Percentiles rank a stretch among this genome's conserved stretches.
Evolutionary conservation across 2,888 invertebrate species (phyloP).

Genomic region (Epinotia brunnichana): DNA sequence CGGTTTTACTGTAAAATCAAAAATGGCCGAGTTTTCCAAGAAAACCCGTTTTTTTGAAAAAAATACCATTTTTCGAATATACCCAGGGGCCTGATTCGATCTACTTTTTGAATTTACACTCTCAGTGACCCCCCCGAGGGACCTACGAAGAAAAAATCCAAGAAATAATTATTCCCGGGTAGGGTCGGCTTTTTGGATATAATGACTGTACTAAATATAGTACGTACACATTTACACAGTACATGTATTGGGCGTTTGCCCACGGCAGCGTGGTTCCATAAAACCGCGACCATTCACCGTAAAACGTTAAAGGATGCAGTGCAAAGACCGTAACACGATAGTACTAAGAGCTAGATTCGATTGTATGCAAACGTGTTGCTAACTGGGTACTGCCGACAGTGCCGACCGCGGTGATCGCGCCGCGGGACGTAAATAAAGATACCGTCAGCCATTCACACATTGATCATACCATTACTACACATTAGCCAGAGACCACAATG

Average conservation of each 20-base stretch:
- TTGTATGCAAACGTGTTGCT: constrained; percentile 7
- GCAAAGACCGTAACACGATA: neutral
- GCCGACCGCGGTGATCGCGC: constrained; percentile 27
- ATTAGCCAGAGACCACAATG: constrained; percentile 53
- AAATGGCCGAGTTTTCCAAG: too few species aligned
- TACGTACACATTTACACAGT: neutral
- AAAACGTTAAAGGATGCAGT: neutral
- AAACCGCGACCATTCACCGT: constrained; percentile 29
- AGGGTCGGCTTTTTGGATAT: too few species aligned
- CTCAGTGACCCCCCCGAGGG: too few species aligned
- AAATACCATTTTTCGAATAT: too few species aligned
- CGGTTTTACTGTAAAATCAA: too few species aligned
- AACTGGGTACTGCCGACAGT: constrained; percentile 7
- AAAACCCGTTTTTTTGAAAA: too few species aligned
- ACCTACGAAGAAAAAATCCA: too few species aligned
- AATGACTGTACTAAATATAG: too few species aligned
- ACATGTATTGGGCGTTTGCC: constrained; percentile 16
- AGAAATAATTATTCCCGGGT: too few species aligned
- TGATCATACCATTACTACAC: constrained; percentile 47
- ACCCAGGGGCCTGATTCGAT: too few species aligned
- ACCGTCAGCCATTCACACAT: constrained; percentile 62
- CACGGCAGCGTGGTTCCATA: constrained; percentile 25
- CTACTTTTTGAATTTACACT: too few species aligned
- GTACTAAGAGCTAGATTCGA: constrained; percentile 9
- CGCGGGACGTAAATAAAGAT: constrained; percentile 53